Percentiles rank a stretch among this genome's conserved stretches.
phyloP scores from a whole-genome alignment of 2,888 invertebrate species.

The Bedellia somnulentella region DNA sequence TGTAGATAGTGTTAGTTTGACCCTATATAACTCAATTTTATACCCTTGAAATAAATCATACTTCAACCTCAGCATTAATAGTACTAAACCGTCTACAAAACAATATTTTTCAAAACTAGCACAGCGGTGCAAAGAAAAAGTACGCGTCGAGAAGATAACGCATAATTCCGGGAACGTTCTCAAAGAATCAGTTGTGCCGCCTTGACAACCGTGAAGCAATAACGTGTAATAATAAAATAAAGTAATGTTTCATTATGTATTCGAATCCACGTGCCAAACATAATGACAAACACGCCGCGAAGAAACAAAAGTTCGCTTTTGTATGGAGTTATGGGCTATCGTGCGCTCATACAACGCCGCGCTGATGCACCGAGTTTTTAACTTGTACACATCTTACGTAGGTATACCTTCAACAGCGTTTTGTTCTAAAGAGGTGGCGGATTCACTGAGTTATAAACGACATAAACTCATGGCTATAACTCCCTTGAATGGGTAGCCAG shows the following conservation, averaged over 20 bases:
- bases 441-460: too few species aligned
- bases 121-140: not conserved
- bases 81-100: too few species aligned
- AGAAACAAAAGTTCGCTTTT: constrained; percentile 36
- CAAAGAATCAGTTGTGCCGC: constrained; percentile 28
- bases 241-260: constrained; percentile 59
- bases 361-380: not conserved
- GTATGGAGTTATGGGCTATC: constrained; percentile 33
- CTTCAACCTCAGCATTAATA: too few species aligned
- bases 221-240: constrained; percentile 51
- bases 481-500: too few species aligned
- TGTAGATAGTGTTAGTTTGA: too few species aligned
- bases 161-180: not conserved
- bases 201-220: constrained; percentile 52
- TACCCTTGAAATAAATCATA: too few species aligned
- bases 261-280: constrained; percentile 51
- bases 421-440: too few species aligned
- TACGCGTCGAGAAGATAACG: constrained; percentile 4
- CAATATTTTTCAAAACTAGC: too few species aligned
- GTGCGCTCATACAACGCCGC: constrained; percentile 29
- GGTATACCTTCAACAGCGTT: too few species aligned
- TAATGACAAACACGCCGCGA: constrained; percentile 44
- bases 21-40: too few species aligned
- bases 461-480: too few species aligned
- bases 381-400: too few species aligned